A percentile compares a stretch with the other conserved stretches of the same genome.
phyloP scores from a whole-genome alignment of 2,113 vertebrate genomes.

The Pardalotus punctatus region DNA sequence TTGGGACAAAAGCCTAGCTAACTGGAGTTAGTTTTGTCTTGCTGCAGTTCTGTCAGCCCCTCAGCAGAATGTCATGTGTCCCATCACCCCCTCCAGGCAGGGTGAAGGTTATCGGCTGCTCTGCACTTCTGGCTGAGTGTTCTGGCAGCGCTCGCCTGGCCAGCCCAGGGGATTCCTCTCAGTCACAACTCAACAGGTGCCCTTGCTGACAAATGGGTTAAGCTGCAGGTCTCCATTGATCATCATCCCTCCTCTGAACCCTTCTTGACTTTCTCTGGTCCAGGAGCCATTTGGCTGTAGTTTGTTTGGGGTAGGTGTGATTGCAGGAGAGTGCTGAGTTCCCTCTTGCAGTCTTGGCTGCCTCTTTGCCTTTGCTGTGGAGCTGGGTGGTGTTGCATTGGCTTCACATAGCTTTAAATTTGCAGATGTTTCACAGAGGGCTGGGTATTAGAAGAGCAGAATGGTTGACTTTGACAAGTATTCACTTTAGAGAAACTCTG shows the following conservation, averaged over 20 bases:
- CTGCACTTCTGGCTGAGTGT: neutral
- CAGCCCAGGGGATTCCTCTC: neutral
- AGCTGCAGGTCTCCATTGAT: neutral
- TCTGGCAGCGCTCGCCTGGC: neutral
- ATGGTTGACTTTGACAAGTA: neutral
- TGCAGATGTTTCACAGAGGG: neutral
- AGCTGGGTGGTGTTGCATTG: neutral
- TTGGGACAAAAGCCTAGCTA: neutral
- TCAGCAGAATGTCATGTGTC: neutral
- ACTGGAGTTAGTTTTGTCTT: neutral
- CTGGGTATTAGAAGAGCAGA: neutral
- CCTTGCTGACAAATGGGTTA: neutral
- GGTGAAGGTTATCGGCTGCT: neutral
- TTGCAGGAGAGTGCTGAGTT: accelerated
- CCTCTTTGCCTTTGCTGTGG: neutral
- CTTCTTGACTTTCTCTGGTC: neutral
- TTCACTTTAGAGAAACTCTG: neutral
- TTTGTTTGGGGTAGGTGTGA: neutral
- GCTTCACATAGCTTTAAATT: neutral
- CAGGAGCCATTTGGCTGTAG: neutral
- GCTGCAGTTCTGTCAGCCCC: neutral
- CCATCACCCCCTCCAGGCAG: neutral
- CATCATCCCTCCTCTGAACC: neutral
- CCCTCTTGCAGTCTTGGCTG: neutral
- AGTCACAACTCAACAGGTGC: neutral